These are phyloP conservation scores for Betta splendens DNA, from an alignment of 2,797 vertebrate species.

Conservation along the genomic window DNA sequence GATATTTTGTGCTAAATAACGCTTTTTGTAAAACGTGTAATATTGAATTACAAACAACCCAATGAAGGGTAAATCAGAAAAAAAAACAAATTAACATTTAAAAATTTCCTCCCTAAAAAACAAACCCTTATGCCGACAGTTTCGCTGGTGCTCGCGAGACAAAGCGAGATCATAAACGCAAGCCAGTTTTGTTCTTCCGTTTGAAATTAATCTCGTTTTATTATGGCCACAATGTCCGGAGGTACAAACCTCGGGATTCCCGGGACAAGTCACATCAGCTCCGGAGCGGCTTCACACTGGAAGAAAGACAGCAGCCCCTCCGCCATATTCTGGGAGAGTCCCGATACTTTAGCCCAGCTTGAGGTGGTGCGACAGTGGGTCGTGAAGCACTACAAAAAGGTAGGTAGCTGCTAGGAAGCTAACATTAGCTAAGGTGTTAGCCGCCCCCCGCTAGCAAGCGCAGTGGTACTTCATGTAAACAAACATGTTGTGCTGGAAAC, in stretches of 20 bases:
- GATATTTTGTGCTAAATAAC: background rate
- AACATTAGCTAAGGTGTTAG: slow-evolving; percentile 39
- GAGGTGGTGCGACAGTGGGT: slow-evolving; percentile 91
- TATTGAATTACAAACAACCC: fast-evolving
- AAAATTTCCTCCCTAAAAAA: background rate
- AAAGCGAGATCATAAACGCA: slow-evolving; percentile 45
- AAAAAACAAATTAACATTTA: background rate
- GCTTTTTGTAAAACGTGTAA: fast-evolving
- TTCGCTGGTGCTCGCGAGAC: slow-evolving; percentile 55
- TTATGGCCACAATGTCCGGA: slow-evolving; percentile 74
- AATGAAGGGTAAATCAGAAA: fast-evolving
- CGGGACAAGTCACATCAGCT: slow-evolving; percentile 51
- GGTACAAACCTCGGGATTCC: slow-evolving; percentile 68
- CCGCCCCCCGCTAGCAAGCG: slow-evolving; percentile 50
- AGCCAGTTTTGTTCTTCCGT: slow-evolving; percentile 65
- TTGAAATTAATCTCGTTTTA: slow-evolving; percentile 50
- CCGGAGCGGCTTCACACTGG: slow-evolving; percentile 65
- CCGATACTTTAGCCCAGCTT: slow-evolving; percentile 89
- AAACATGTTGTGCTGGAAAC: slow-evolving; percentile 38
- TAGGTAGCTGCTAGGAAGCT: slow-evolving; percentile 58
- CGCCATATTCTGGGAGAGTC: slow-evolving; percentile 89
- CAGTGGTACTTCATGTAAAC: slow-evolving; percentile 59
- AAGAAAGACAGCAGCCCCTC: slow-evolving; percentile 91
- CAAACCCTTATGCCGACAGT: slow-evolving; percentile 16
- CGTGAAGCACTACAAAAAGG: slow-evolving; percentile 96